phyloP scores from a whole-genome alignment of 2,113 vertebrate genomes.

The Brachirus orientalis region DNA sequence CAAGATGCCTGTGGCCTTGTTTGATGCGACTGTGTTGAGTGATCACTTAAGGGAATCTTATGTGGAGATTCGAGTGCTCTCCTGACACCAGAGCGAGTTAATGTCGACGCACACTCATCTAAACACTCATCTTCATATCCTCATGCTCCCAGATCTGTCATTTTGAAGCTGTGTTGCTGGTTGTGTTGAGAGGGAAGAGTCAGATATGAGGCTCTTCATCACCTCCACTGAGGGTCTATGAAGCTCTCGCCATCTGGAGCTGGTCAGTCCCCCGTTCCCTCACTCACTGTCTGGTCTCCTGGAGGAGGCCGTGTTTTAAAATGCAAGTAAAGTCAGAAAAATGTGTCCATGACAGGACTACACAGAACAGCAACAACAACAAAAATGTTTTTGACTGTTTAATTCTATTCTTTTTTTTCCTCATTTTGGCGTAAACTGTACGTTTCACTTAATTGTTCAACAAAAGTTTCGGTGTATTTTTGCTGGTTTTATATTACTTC shows the following conservation, averaged over 20 bases:
- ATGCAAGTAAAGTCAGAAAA: not conserved
- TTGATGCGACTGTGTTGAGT: not conserved
- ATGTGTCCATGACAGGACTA: no score
- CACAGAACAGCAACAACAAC: no score
- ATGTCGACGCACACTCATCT: not conserved
- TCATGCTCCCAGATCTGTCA: not conserved
- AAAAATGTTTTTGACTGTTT: no score
- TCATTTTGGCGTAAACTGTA: no score
- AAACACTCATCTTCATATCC: not conserved
- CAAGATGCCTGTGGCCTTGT: not conserved
- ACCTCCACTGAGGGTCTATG: not conserved
- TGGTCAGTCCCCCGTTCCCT: not conserved
- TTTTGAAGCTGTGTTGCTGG: not conserved
- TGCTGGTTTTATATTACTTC: no score
- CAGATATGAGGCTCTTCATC: not conserved
- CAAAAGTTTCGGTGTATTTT: no score
- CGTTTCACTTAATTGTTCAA: no score
- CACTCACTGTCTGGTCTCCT: not conserved
- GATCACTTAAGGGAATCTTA: conserved; percentile 1
- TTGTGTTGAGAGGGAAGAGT: not conserved
- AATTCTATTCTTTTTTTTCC: no score
- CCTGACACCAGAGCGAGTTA: not conserved
- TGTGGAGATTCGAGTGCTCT: not conserved
- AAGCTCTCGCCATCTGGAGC: not conserved
- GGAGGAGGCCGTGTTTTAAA: not conserved